Evolutionary conservation across 2,113 vertebrate genomes (phyloP).

Genomic region (Odocoileus hemionus): DNA sequence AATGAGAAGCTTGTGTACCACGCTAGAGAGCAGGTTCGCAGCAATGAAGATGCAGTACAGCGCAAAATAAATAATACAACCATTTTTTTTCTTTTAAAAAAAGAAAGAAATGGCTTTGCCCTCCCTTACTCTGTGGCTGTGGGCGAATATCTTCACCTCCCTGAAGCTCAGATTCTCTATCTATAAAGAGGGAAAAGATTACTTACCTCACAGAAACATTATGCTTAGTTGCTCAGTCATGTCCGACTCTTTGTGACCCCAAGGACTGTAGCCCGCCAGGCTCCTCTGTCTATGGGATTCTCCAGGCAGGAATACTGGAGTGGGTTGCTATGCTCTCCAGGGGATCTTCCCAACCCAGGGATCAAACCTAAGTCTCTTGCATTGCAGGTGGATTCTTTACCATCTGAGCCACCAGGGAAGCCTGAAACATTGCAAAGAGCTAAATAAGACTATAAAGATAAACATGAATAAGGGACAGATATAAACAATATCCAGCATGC

Average conservation of each 20-base stretch:
- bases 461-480: not conserved
- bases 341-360: not conserved
- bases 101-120: not conserved
- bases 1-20: not conserved
- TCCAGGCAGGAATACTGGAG: not conserved
- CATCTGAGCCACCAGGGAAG: not conserved
- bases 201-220: not conserved
- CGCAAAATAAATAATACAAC: not conserved
- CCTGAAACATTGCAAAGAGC: not conserved
- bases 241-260: not conserved
- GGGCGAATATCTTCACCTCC: not conserved
- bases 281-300: not conserved
- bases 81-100: not conserved
- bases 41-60: not conserved
- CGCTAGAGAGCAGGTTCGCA: not conserved
- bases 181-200: not conserved
- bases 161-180: not conserved
- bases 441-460: not conserved
- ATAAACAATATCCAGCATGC: fast-evolving
- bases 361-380: not conserved
- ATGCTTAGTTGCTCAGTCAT: not conserved
- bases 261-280: not conserved
- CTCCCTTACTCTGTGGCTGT: not conserved
- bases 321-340: not conserved
- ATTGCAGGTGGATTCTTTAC: not conserved